Evolutionary conservation across 2,113 vertebrate genomes (phyloP).

Genomic region (Anoplopoma fimbria): DNA sequence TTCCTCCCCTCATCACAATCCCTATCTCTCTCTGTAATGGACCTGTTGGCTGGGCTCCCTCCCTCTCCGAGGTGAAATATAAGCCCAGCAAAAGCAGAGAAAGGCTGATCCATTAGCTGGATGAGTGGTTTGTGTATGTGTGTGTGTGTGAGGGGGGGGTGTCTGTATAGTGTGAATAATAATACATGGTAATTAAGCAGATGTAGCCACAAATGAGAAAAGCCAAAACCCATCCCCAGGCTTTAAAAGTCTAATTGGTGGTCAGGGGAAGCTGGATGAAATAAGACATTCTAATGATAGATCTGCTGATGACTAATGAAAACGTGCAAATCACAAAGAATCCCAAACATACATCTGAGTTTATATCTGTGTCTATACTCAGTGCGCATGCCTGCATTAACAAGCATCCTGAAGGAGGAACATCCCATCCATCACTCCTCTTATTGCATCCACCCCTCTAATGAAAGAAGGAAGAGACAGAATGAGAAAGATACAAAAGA

Average conservation of each 20-base stretch:
- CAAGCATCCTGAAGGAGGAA: constrained; percentile 15
- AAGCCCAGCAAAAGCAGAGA: constrained; percentile 66
- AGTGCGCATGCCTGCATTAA: constrained; percentile 11
- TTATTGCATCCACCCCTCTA: constrained; percentile 40
- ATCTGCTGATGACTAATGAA: neutral
- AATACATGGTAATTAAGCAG: constrained; percentile 68
- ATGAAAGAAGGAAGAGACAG: constrained; percentile 19
- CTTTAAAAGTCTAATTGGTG: constrained; percentile 42
- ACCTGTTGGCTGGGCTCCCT: constrained; percentile 77
- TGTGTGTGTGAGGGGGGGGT: constrained; percentile 10
- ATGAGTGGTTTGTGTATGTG: constrained; percentile 59
- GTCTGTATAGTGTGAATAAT: constrained; percentile 54
- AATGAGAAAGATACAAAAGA: neutral
- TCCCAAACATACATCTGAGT: constrained; percentile 5
- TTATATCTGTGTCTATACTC: constrained; percentile 3
- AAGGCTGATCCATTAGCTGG: constrained; percentile 73
- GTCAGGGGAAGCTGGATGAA: constrained; percentile 19
- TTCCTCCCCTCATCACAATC: constrained; percentile 44
- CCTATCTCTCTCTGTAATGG: constrained; percentile 72
- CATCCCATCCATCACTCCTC: constrained; percentile 46
- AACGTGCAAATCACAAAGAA: constrained; percentile 2
- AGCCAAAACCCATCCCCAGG: constrained; percentile 25
- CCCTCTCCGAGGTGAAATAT: constrained; percentile 78
- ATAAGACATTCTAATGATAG: constrained; percentile 20
- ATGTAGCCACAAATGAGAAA: constrained; percentile 59